Base-by-base conservation (phyloP, 2,113 vertebrate genomes). In the Oxygymnocypris stewartii region DNA sequence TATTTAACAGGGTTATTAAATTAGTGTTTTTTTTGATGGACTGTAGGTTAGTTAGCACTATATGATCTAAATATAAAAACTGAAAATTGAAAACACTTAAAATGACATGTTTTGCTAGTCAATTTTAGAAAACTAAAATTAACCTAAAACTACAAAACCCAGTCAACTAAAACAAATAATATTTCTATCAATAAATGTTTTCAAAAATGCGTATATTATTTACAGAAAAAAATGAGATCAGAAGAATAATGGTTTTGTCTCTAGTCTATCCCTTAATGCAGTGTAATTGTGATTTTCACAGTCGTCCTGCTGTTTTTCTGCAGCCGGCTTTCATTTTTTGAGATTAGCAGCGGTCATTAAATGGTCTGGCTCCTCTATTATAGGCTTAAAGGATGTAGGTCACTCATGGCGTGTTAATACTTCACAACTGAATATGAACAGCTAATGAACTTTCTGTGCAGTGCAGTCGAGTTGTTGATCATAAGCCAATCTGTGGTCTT, bases 341-440 rank as follows among this genome's bases (percentile, higher is more conserved):
- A 67, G 44, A 77, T 85, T 12, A 78, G 51, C 23, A 18, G 13
- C 0, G 82, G 65, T 40, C 51, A 9, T 75, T 76, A 84, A 44
- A 81, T 54, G 65, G 42, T 81, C 40, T 75, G 69, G 61, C 77
- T n/a, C 12, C 28, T 73, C 35, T 63, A 44, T 87, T 57, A 74
- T 23, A 42, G 65, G 76, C 83, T 84, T 85, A 88, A 47, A 65
- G 42, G 57, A 88, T 85, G 20, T 88, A 20, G 83, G 86, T 79
- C 76, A 67, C 79, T 42, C 83, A 40, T 79, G 31, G 16, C 28
- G 23, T 44, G 59, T 47, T 67, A 20, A 82, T 65, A 8, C 31
- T 47, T 44, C 59, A 51, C 11, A 40, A 82, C 59, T 54, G n/a
- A n/a, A 20, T 20, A 20, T 59, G 77, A 73, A 59, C 10, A 40